These are phyloP conservation scores for Reinhardtius hippoglossoides DNA, from an alignment of 2,113 vertebrate species.

Conservation along the genomic window DNA sequence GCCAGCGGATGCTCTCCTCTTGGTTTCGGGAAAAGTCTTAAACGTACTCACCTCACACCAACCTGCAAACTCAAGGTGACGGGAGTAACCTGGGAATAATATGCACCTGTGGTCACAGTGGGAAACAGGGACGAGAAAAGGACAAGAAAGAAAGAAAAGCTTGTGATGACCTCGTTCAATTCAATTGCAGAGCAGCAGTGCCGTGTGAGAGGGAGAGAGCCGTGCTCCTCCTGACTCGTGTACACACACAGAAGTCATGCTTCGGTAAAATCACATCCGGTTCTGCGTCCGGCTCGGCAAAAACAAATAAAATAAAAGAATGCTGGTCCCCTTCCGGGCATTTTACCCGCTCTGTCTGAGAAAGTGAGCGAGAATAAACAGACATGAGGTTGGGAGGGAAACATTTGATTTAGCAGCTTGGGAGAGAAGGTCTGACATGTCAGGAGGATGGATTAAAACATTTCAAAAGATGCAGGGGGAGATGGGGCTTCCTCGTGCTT, in stretches of 20 bases:
- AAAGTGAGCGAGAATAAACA: conserved; percentile 18
- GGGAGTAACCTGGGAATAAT: conserved; percentile 12
- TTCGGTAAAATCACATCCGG: conserved; percentile 35
- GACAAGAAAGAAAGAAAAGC: conserved; percentile 2
- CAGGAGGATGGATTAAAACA: conserved; percentile 2
- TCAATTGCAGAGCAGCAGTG: conserved; percentile 11
- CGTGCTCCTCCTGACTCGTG: conserved; percentile 16
- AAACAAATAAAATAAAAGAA: not conserved
- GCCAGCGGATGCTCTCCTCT: not conserved
- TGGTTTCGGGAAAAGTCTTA: too few species aligned
- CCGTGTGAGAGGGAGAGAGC: conserved; percentile 36
- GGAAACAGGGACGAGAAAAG: not conserved
- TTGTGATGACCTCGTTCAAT: conserved; percentile 14
- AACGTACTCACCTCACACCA: not conserved
- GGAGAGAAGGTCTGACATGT: conserved; percentile 9
- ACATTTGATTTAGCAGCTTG: not conserved
- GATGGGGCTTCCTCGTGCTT: conserved; percentile 48
- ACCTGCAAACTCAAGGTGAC: not conserved
- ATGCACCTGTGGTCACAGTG: not conserved
- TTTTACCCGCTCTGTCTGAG: conserved; percentile 20
- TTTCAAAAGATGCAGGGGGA: conserved; percentile 9
- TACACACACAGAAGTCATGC: conserved; percentile 23
- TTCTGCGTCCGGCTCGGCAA: conserved; percentile 2
- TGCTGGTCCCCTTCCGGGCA: not conserved
- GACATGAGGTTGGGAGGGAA: not conserved